These are phyloP conservation scores for Tonatia bakeri DNA, from an alignment of 2,113 vertebrate genomes.

Conservation along the genomic window DNA sequence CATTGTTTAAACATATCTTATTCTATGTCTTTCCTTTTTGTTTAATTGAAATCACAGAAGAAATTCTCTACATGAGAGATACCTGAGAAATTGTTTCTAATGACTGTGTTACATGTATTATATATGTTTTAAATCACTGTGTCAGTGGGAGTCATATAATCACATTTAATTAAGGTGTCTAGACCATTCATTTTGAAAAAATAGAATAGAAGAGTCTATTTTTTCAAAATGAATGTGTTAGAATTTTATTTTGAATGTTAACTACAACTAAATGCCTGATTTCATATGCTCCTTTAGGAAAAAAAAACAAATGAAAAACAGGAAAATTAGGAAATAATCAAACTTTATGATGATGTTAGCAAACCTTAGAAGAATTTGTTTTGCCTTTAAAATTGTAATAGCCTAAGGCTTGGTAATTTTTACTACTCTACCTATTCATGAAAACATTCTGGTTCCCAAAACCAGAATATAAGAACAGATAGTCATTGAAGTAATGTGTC, in stretches of 20 bases:
- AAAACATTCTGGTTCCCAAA: background rate
- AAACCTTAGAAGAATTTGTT: background rate
- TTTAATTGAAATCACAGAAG: background rate
- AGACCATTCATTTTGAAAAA: too few species aligned
- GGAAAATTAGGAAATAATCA: background rate
- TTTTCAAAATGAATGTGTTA: background rate
- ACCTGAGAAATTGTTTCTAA: background rate
- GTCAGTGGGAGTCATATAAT: background rate
- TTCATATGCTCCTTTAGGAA: background rate
- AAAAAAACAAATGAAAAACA: background rate
- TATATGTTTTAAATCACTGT: background rate
- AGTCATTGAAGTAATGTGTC: background rate
- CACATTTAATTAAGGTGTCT: background rate
- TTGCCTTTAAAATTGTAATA: background rate
- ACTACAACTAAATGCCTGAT: background rate
- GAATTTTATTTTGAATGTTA: background rate
- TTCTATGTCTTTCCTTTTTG: background rate
- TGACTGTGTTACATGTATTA: background rate
- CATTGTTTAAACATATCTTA: background rate
- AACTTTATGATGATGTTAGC: background rate
- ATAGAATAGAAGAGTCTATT: background rate
- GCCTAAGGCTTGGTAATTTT: background rate
- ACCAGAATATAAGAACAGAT: background rate
- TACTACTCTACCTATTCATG: background rate
- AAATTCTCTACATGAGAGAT: background rate